phyloP scores from a whole-genome alignment of 1,140 invertebrate genomes.

The Diorhabda elongata region DNA sequence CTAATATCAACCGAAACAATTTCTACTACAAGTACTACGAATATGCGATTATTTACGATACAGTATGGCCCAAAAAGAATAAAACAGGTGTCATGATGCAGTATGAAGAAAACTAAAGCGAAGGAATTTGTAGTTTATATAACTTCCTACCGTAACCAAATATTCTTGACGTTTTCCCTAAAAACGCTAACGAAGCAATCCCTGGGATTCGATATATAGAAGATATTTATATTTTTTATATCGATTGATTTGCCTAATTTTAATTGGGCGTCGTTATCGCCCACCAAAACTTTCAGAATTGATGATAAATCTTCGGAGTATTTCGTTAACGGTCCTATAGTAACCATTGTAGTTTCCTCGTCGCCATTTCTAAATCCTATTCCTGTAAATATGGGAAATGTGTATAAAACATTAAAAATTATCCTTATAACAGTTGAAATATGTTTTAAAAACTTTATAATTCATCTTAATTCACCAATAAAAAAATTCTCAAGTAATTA shows the following conservation, averaged over 20 bases:
- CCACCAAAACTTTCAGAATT: constrained; percentile 62
- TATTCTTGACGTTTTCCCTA: constrained; percentile 57
- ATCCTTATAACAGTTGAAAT: too few relatives aligned
- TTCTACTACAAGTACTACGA: too few relatives aligned
- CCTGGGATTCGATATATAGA: constrained; percentile 69
- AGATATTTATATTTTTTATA: constrained; percentile 67
- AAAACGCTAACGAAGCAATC: constrained; percentile 68
- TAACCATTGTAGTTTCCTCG: constrained; percentile 59
- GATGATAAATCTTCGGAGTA: constrained; percentile 71
- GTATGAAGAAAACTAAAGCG: too few relatives aligned
- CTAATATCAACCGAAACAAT: too few relatives aligned
- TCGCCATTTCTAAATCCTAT: constrained; percentile 58
- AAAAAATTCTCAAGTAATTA: too few relatives aligned
- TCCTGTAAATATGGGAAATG: constrained; percentile 43
- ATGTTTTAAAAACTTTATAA: too few relatives aligned
- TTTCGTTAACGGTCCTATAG: constrained; percentile 74
- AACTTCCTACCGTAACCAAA: constrained; percentile 53
- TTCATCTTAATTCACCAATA: too few relatives aligned
- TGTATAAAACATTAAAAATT: too few relatives aligned
- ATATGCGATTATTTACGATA: too few relatives aligned
- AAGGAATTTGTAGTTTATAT: too few relatives aligned
- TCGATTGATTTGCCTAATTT: constrained; percentile 56
- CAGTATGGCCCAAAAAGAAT: too few relatives aligned
- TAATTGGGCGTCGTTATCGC: constrained; percentile 48
- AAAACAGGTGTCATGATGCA: too few relatives aligned